A percentile compares a stretch with the other conserved stretches of the same genome.
Conservation (phyloP, 2,797 vertebrate species). For the Rhynchonycteris naso region DNA sequence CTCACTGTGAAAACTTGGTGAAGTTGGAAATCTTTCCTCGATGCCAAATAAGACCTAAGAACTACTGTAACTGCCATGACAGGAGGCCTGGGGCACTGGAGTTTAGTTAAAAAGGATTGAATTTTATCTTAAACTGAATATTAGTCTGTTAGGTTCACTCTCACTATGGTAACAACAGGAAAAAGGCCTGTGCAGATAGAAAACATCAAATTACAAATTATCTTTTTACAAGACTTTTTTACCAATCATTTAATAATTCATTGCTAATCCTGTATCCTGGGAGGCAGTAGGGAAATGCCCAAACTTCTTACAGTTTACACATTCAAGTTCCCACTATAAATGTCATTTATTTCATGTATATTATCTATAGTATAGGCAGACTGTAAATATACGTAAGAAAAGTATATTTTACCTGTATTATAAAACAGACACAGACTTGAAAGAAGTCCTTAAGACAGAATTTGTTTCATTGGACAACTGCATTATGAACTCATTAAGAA, state of each 20-base stretch:
- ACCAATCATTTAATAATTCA: constrained; percentile 13
- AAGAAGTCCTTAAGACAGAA: constrained; percentile 53
- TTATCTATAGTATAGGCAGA: background rate
- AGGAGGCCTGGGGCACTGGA: background rate
- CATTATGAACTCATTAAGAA: background rate
- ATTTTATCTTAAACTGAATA: background rate
- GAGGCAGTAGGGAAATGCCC: background rate
- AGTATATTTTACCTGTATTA: background rate
- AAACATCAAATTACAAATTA: background rate
- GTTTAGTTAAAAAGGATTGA: background rate
- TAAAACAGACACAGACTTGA: background rate
- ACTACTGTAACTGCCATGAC: background rate
- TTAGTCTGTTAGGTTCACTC: background rate
- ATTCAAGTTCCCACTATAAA: background rate
- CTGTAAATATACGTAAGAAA: background rate
- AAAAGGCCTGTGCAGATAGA: background rate
- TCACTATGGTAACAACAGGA: constrained; percentile 12
- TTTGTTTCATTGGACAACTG: constrained; percentile 32
- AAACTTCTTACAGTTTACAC: background rate
- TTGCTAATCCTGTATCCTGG: background rate
- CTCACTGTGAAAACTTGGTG: background rate
- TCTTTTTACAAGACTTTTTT: background rate
- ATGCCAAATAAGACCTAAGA: background rate
- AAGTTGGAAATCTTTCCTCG: background rate
- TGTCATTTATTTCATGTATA: background rate